Conservation (phyloP, 2,797 vertebrate genomes). For the Spinus olivaceus region DNA sequence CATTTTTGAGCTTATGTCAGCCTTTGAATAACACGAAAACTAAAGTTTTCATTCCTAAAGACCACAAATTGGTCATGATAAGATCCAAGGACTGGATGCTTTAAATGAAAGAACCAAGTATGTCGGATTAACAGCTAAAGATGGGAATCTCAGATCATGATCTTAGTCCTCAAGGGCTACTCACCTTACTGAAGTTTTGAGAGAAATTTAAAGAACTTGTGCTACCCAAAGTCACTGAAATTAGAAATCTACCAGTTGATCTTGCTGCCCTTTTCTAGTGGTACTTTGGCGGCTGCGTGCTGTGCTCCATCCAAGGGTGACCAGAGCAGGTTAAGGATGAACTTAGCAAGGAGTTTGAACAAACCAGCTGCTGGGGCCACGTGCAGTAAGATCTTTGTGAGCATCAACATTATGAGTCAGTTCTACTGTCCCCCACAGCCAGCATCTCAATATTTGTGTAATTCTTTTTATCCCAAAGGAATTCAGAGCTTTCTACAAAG, state of each 20-base stretch:
- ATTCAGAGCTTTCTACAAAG: not conserved
- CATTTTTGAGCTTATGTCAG: not conserved
- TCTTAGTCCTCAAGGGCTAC: not conserved
- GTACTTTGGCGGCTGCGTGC: not conserved
- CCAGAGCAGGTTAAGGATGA: not conserved
- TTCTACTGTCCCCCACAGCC: not conserved
- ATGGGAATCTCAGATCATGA: not conserved
- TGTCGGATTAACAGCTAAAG: not conserved
- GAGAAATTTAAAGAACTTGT: not conserved
- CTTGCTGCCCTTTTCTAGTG: not conserved
- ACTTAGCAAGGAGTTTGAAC: not conserved
- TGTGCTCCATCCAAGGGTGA: not conserved
- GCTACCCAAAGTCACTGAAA: not conserved
- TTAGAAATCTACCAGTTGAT: not conserved
- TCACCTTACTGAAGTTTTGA: not conserved
- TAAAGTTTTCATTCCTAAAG: not conserved
- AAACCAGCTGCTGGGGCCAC: not conserved
- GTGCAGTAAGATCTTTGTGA: not conserved
- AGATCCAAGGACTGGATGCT: not conserved
- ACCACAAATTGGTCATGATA: not conserved
- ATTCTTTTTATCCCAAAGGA: not conserved
- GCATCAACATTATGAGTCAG: not conserved
- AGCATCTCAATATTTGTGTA: not conserved
- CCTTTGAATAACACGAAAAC: not conserved
- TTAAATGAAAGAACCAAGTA: not conserved